Percentiles rank a stretch among this genome's conserved stretches.
phyloP scores from a whole-genome alignment of 92 coral and sea anemone species.

The Palythoa grandiflora region DNA sequence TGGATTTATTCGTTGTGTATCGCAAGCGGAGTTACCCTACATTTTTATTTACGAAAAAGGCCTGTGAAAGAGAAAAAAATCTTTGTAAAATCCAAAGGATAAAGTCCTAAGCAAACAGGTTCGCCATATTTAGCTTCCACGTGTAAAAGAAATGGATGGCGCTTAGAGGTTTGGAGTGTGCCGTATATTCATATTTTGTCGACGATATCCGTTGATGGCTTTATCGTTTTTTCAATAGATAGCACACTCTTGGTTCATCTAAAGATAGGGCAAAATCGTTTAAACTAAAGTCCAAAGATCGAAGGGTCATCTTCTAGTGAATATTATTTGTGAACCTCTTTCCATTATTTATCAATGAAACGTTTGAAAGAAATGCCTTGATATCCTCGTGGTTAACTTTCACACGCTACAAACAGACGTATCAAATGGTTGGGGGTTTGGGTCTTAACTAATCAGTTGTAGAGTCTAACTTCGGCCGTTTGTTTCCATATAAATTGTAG shows the following conservation, averaged over 20 bases:
- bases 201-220: neutral
- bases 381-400: neutral
- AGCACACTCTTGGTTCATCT: neutral
- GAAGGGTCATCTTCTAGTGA: neutral
- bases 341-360: conserved; percentile 37
- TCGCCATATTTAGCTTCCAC: neutral
- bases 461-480: neutral
- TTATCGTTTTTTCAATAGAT: neutral
- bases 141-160: neutral
- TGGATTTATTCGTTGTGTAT: neutral
- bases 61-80: neutral
- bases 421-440: neutral
- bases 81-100: neutral
- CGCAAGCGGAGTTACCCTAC: neutral
- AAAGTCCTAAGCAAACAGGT: neutral
- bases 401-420: neutral
- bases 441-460: too few relatives aligned
- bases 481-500: neutral
- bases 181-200: neutral
- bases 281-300: neutral
- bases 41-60: neutral
- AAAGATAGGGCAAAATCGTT: neutral
- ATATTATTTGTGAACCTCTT: neutral
- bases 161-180: neutral
- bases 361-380: neutral